Evolutionary conservation across 2,888 invertebrate species (phyloP).

Genomic region (Chorisops tibialis): DNA sequence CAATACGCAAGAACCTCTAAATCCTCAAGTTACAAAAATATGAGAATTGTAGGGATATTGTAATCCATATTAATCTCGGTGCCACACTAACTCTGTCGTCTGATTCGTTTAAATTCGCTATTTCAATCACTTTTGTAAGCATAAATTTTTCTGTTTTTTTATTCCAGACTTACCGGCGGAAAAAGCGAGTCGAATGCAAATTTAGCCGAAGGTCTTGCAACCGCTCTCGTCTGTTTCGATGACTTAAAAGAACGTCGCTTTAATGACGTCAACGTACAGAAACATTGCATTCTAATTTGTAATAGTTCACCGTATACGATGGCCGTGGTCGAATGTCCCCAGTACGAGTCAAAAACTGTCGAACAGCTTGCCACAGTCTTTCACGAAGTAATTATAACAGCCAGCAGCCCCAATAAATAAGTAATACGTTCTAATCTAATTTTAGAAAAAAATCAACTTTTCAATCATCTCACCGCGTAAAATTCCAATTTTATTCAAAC

Average conservation of each 20-base stretch:
- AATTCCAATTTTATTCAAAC: conserved; percentile 76
- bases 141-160: too few species aligned
- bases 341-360: conserved; percentile 72
- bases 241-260: conserved; percentile 64
- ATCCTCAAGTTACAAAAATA: too few species aligned
- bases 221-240: conserved; percentile 84
- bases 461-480: conserved; percentile 88
- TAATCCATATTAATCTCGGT: too few species aligned
- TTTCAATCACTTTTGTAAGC: too few species aligned
- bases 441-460: conserved; percentile 73
- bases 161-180: conserved; percentile 75
- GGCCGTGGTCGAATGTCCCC: conserved; percentile 71
- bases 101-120: too few species aligned
- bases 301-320: conserved; percentile 90
- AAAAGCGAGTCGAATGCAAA: conserved; percentile 87
- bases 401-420: not conserved
- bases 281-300: conserved; percentile 65
- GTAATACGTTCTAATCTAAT: conserved; percentile 36
- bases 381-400: conserved; percentile 59
- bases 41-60: too few species aligned
- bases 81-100: too few species aligned
- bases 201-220: conserved; percentile 84
- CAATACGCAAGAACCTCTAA: too few species aligned
- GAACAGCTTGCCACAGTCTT: conserved; percentile 79
- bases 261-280: conserved; percentile 48